Conservation (phyloP, 2,113 vertebrate species). For the Pterophyllum scalare region DNA sequence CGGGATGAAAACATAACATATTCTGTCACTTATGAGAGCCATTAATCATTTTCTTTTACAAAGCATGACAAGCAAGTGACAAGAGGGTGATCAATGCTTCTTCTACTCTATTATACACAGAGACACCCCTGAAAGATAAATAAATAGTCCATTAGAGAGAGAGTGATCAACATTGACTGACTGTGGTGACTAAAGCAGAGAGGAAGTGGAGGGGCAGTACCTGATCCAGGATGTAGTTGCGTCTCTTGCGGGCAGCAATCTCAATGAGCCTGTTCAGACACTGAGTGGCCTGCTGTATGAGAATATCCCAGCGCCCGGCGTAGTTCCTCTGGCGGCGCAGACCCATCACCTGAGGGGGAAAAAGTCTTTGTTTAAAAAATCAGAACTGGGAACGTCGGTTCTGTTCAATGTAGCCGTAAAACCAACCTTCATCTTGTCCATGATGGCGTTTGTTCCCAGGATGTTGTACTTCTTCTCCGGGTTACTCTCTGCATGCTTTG, state of each 20-base stretch:
- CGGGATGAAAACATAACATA: slow-evolving; percentile 72
- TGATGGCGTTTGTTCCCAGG: slow-evolving; percentile 93
- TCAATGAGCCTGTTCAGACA: slow-evolving; percentile 93
- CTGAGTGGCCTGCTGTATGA: slow-evolving; percentile 93
- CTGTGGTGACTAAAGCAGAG: slow-evolving; percentile 59
- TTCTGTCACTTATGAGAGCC: slow-evolving; percentile 73
- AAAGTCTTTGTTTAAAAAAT: background rate
- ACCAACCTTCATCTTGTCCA: slow-evolving; percentile 94
- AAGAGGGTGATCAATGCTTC: slow-evolving; percentile 77
- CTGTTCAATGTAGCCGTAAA: background rate
- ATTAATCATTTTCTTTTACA: slow-evolving; percentile 69
- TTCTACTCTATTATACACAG: slow-evolving; percentile 82
- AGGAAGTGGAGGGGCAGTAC: slow-evolving; percentile 72
- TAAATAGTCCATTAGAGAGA: slow-evolving; percentile 82
- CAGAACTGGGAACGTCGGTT: background rate
- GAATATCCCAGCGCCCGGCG: slow-evolving; percentile 89
- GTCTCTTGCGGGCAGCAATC: slow-evolving; percentile 90
- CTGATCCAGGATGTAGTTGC: slow-evolving; percentile 96
- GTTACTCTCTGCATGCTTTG: slow-evolving; percentile 85
- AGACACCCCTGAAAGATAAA: slow-evolving; percentile 82
- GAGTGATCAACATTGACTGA: slow-evolving; percentile 76
- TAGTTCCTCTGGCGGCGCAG: slow-evolving; percentile 91
- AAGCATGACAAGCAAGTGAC: slow-evolving; percentile 76
- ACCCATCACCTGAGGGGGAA: slow-evolving; percentile 86
- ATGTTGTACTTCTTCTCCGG: slow-evolving; percentile 93